Conservation (phyloP, 1,140 invertebrate species). For the Acromyrmex charruanus region DNA sequence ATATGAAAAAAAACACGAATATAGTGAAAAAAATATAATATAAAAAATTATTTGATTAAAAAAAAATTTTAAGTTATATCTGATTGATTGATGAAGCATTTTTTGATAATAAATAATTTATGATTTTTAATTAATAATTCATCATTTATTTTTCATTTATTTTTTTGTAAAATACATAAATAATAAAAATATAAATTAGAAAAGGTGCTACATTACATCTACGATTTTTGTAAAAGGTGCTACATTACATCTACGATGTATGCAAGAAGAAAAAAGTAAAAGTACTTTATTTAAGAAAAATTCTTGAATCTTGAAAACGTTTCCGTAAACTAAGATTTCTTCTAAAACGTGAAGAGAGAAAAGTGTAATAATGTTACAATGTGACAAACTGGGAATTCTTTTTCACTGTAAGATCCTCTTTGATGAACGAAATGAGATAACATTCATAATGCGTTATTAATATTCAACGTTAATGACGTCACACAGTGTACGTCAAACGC, state of each 20-base stretch:
- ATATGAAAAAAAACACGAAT: neutral
- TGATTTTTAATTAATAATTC: neutral
- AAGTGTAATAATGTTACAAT: neutral
- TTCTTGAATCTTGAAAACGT: neutral
- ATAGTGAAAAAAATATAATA: neutral
- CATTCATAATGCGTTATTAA: constrained; percentile 10
- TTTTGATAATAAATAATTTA: neutral
- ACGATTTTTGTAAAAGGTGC: neutral
- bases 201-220: neutral
- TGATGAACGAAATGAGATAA: neutral
- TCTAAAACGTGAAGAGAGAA: neutral
- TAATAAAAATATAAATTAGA: neutral
- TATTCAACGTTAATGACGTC: constrained; percentile 32
- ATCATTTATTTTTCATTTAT: too few relatives aligned
- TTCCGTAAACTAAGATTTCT: neutral
- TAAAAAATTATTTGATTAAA: neutral
- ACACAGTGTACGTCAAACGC: neutral
- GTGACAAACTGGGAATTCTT: neutral
- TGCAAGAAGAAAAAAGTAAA: neutral
- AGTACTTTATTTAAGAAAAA: neutral
- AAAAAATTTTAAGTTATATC: neutral
- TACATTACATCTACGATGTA: neutral
- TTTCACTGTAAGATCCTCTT: constrained; percentile 14
- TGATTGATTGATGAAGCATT: neutral
- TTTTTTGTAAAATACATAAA: neutral